Percentiles rank a stretch among this genome's conserved stretches.
phyloP scores from a whole-genome alignment of 2,888 invertebrate genomes.

The Scaptodrosophila latifasciaeformis region DNA sequence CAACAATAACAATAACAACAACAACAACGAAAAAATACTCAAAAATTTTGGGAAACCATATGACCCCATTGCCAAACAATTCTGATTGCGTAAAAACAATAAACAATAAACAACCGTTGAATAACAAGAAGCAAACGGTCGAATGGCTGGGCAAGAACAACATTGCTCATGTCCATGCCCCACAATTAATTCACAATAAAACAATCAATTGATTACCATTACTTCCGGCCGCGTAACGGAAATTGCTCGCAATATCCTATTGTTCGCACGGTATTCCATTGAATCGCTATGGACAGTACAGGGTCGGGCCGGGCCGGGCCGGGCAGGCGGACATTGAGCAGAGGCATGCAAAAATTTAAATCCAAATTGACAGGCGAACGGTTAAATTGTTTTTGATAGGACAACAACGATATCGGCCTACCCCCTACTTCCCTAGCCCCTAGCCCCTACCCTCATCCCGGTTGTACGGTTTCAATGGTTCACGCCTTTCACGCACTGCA shows the following conservation, averaged over 20 bases:
- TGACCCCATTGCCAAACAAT: conserved; percentile 56
- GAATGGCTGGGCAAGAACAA: conserved; percentile 2
- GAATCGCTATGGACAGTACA: no score
- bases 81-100: conserved; percentile 64
- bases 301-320: no score
- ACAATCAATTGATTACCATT: conserved; percentile 71
- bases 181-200: conserved; percentile 70
- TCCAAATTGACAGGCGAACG: background rate
- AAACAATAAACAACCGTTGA: conserved; percentile 47
- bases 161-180: conserved; percentile 59
- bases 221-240: conserved; percentile 62
- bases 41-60: no score
- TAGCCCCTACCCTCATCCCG: background rate
- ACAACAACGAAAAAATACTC: background rate
- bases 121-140: conserved; percentile 10
- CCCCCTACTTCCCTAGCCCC: background rate
- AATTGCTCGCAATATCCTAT: conserved; percentile 64
- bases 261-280: conserved; percentile 41
- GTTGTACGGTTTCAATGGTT: no score
- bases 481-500: conserved; percentile 32
- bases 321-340: no score
- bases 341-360: no score
- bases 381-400: background rate
- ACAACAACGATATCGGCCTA: background rate
- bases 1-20: conserved; percentile 9